Evolutionary conservation across 92 coral and sea anemone species (phyloP).

Genomic region (Phenganax stokvisi): DNA sequence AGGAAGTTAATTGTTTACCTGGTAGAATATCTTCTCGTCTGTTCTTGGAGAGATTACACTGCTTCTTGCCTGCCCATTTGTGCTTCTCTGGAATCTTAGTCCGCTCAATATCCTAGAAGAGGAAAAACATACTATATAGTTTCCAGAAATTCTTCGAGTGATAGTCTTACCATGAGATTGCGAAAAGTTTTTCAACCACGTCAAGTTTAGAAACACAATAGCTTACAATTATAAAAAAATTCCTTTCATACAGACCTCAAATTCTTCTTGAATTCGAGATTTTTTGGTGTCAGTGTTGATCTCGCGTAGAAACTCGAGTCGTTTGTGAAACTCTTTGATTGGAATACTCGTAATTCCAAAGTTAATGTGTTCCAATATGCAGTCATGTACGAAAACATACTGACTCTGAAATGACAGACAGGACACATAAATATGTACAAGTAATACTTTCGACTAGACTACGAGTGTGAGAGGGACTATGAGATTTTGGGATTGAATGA

Average conservation of each 20-base stretch:
- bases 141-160: background rate
- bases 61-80: conserved; percentile 62
- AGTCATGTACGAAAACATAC: conserved; percentile 86
- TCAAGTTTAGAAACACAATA: no score
- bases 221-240: background rate
- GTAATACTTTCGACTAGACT: no score
- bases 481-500: background rate
- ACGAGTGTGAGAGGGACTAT: background rate
- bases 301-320: conserved; percentile 50
- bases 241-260: conserved; percentile 52
- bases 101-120: conserved; percentile 17
- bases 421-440: no score
- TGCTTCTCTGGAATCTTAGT: conserved; percentile 60
- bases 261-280: conserved; percentile 56
- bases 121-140: background rate
- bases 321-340: conserved; percentile 56
- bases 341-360: conserved; percentile 62
- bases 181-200: no score
- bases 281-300: conserved; percentile 38
- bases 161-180: no score
- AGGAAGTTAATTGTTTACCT: conserved; percentile 41
- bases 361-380: conserved; percentile 61
- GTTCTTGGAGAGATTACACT: conserved; percentile 69
- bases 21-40: conserved; percentile 64
- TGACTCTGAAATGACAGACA: conserved; percentile 60